Percentiles rank a stretch among this genome's conserved stretches.
Conservation (phyloP, 2,888 invertebrate species). For the Gymnoscelis rufifasciata region DNA sequence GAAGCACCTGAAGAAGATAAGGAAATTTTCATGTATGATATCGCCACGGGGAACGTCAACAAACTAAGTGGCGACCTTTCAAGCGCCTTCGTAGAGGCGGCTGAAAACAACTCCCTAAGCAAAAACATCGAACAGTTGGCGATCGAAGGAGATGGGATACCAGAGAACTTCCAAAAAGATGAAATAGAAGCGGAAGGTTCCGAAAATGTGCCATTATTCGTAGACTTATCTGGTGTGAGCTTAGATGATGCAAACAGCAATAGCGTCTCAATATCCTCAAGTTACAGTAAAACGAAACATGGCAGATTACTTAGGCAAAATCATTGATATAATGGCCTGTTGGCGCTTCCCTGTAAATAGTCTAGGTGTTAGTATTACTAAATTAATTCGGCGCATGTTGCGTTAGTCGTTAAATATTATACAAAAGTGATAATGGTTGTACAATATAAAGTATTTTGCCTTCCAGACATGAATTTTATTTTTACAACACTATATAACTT, state of each 20-base stretch:
- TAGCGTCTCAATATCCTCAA: slow-evolving; percentile 70
- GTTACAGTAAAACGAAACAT: slow-evolving; percentile 75
- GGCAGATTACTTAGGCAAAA: slow-evolving; percentile 68
- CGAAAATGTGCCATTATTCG: slow-evolving; percentile 75
- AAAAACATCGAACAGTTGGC: slow-evolving; percentile 81
- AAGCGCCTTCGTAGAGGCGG: slow-evolving; percentile 90
- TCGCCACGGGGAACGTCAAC: slow-evolving; percentile 84
- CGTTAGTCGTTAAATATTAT: slow-evolving; percentile 65
- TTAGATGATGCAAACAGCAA: slow-evolving; percentile 59
- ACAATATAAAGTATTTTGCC: slow-evolving; percentile 68
- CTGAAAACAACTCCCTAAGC: slow-evolving; percentile 88
- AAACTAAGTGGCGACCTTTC: slow-evolving; percentile 90
- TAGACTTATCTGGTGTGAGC: slow-evolving; percentile 68
- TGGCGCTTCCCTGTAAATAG: slow-evolving; percentile 68
- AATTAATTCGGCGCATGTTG: slow-evolving; percentile 69
- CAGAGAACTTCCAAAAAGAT: slow-evolving; percentile 58
- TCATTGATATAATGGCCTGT: slow-evolving; percentile 52
- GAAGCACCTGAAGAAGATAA: slow-evolving; percentile 75
- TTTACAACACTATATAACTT: neutral
- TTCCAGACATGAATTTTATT: slow-evolving; percentile 29
- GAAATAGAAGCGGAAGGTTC: slow-evolving; percentile 59
- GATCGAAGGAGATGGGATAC: slow-evolving; percentile 71
- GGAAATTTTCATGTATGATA: slow-evolving; percentile 94
- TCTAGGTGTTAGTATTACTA: slow-evolving; percentile 70
- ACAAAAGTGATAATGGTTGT: slow-evolving; percentile 75